Base-by-base conservation (phyloP, 35 echinoderm and acorn worm genomes). In the Patiria miniata region DNA sequence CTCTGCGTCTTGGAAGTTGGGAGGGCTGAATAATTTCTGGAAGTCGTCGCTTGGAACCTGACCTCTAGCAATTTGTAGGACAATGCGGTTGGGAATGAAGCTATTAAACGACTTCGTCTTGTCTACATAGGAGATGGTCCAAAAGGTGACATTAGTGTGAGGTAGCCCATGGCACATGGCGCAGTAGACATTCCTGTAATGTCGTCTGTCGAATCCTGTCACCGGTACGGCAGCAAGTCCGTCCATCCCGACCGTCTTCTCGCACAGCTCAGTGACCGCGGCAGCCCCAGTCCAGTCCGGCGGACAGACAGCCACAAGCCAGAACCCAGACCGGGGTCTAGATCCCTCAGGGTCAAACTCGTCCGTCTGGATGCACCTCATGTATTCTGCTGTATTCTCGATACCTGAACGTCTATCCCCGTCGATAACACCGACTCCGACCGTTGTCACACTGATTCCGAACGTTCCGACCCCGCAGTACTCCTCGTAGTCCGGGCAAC, bases 111-210 rank as follows among this genome's bases (percentile, higher is more conserved):
- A 57, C 29, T 56, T 22, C 21, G 32, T 30, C 81, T n/a, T n/a
- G n/a, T n/a, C n/a, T n/a, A n/a, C n/a, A 12, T 29, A 69, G 1
- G 10, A 69, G 28, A 69, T 29, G 34, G 1, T 0, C 85, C 85
- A 87, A 15, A 17, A 52, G 1, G 32, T 9, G 37, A 87, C 36
- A 17, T 51, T 22, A 26, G 4, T 10, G 21, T 17, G 44, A 18
- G 73, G 12, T 28, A 89, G 34, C 6, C 80, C 87, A 51, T 89
- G 78, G 51, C 87, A 89, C 28, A 89, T 37, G 15, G 79, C 87
- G 37, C 87, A 89, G 42, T 69, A 83, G 6, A 68, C 50, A 34
- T 89, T 89, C 59, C 52, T 89, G 17, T 82, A 89, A 21, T 89
- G 79, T 15, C 56, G 50, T 40, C 30, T 26, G 22, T 82, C 39